Evolutionary conservation across 2,888 invertebrate genomes (phyloP), one percentile per base, ranked within the genome.

Genomic region (Prostheceraeus crozeri): DNA sequence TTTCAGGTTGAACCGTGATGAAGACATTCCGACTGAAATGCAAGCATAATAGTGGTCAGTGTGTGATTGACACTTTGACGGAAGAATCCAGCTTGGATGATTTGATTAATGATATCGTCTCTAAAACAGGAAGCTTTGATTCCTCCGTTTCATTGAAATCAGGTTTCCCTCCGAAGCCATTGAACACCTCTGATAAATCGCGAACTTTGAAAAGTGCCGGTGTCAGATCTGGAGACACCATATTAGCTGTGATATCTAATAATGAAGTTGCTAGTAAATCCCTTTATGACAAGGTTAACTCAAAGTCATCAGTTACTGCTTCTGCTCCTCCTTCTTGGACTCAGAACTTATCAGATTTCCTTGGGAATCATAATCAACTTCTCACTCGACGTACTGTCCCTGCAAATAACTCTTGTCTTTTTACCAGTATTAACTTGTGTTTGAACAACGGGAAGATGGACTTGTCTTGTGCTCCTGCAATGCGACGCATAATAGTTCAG

Each of bases 361-460:
- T 33, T 33, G n/a, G 33, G 33, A 8, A n/a, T 10, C n/a, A n/a
- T 10, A 8, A n/a, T 33, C 8, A 33, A 33, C n/a, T 33, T 10
- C 8, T 53, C 4, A 53, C 53, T 16, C 23, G 30, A 28, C 45
- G 61, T 79, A 84, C 87, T 40, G 93, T 94, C 55, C 91, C 93
- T 65, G 86, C 93, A 4, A 89, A 94, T 77, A 93, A 94, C 77
- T 93, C 91, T 2, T 94, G 94, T 77, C 82, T 94, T 52, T 94
- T 94, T 77, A 89, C 89, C 64, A 89, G 90, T 74, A 83, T 94
- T 72, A 83, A 81, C 65, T 83, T 80, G 69, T 79, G 80, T 48
- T 67, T 82, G 21, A 54, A 52, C 35, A n/a, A 31, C 11, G 58
- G 71, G 1, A 62, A 84, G 74, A 81, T 87, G 30, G 85, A 88